Evolutionary conservation across 2,888 invertebrate genomes (phyloP).

Genomic region (Lordiphosa fenestrarum): DNA sequence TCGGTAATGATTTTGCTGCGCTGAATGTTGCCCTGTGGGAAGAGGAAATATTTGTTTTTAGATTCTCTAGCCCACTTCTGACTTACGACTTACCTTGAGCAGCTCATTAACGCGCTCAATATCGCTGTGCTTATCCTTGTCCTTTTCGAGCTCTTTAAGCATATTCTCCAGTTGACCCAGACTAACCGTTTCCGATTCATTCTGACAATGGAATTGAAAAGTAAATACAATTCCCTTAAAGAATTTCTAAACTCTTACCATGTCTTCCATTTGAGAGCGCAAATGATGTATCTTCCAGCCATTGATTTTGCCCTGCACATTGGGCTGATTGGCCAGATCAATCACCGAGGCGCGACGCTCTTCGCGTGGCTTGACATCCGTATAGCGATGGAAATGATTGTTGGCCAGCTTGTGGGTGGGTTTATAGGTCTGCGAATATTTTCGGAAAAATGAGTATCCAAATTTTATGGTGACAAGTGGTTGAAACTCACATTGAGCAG

Average conservation of each 20-base stretch:
- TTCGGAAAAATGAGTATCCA: neutral
- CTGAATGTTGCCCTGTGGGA: conserved; percentile 93
- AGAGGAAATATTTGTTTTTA: neutral
- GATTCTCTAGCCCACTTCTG: neutral
- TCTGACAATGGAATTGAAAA: conserved; percentile 73
- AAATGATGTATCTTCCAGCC: conserved; percentile 98
- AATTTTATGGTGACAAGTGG: neutral
- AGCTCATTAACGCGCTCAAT: conserved; percentile 83
- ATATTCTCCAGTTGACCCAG: conserved; percentile 78
- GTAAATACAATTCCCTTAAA: neutral
- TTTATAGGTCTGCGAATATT: conserved; percentile 83
- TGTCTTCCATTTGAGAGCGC: conserved; percentile 94
- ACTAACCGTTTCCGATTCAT: conserved; percentile 82
- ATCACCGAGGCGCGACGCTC: conserved; percentile 92
- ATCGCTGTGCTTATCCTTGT: conserved; percentile 80
- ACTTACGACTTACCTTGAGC: conserved; percentile 82
- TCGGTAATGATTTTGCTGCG: conserved; percentile 95
- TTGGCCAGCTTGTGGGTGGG: conserved; percentile 87
- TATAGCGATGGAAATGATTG: conserved; percentile 87
- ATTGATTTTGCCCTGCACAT: conserved; percentile 92
- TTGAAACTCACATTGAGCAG: conserved; percentile 74
- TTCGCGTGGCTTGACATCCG: conserved; percentile 93
- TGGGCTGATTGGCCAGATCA: conserved; percentile 93
- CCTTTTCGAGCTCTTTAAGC: conserved; percentile 80
- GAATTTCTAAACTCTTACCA: conserved; percentile 82